Percentiles rank a stretch among this genome's conserved stretches.
Conservation (phyloP, 2,888 invertebrate species). For the Leptinotarsa haldemani region DNA sequence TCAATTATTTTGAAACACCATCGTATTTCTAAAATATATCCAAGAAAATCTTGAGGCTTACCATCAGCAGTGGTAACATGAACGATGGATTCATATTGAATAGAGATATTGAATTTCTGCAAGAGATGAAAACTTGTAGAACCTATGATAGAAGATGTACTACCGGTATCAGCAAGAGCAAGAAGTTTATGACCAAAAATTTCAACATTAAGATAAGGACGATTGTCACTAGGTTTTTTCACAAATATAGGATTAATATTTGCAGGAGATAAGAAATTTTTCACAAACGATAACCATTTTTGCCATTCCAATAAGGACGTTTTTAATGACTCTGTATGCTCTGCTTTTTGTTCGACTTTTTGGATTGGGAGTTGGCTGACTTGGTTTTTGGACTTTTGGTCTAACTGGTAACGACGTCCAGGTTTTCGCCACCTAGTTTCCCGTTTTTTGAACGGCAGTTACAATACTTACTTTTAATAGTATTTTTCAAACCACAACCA, state of each 20-base stretch:
- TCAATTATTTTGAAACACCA: background rate
- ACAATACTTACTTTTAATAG: constrained; percentile 11
- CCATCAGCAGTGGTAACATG: constrained; percentile 27
- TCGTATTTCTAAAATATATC: constrained; percentile 1
- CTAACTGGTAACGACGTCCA: constrained; percentile 2
- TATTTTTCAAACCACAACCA: constrained; percentile 23
- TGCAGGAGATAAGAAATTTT: background rate
- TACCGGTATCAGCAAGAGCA: constrained; percentile 26
- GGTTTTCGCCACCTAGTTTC: background rate
- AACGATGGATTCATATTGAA: constrained; percentile 9
- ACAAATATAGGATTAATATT: constrained; percentile 24
- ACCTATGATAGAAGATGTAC: constrained; percentile 24
- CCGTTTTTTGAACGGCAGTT: constrained; percentile 21
- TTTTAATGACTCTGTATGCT: constrained; percentile 7
- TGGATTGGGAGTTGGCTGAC: background rate
- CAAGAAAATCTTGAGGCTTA: background rate
- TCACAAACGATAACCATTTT: background rate
- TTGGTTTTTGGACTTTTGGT: background rate
- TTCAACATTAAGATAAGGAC: constrained; percentile 20
- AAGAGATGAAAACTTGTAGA: constrained; percentile 12
- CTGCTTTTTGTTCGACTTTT: background rate
- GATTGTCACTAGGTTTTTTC: background rate
- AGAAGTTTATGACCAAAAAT: constrained; percentile 19
- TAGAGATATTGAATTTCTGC: constrained; percentile 20
- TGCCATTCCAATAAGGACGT: constrained; percentile 9